Base-by-base conservation (phyloP, 2,888 invertebrate species). In the Cyaniris semiargus region DNA sequence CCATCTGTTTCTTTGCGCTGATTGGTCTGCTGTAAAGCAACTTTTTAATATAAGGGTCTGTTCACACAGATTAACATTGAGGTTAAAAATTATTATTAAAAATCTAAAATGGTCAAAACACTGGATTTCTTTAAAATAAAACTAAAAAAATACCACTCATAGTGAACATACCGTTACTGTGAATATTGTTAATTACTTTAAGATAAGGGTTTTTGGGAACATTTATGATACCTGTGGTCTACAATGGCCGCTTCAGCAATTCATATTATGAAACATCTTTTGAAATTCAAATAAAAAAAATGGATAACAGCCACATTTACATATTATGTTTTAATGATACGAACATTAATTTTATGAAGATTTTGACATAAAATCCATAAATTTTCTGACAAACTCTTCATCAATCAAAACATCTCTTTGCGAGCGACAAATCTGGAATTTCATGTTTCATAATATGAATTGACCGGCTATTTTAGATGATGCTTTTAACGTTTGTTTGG, bases 401-500 rank as follows among this genome's bases (percentile, higher is more conserved):
- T 53, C 13, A 44, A 53, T 48, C 13, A 48, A 48, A 48, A 48
- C 3, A 15, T 48, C 1, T 44, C 10, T 34, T 34, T 34, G 34
- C 34, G 34, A 7, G 48, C 48, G 13, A 48, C 13, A 48, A 48
- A 13, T 13, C 3, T 48, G 13, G 48, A 48, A 48, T 48, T 3
- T 13, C 48, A 48, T 15, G 15, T 15, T 48, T 15, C 15, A 48
- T 53, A 18, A 53, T 53, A 3, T 53, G 5, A 53, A 53, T 53
- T 53, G 53, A 53, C 3, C 53, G 53, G 53, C 53, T 18, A 53
- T 53, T 53, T 53, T 53, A 18, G 18, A 53, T 18, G 18, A 53
- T 18, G 53, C 1, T 72, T 44, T 44, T 10, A n/a, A 44, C 21
- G 44, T 72, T 72, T 72, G n/a, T 72, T 72, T 72, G 23, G 38